Base-by-base conservation (phyloP, 2,888 invertebrate species). In the Cheilosia soror region DNA sequence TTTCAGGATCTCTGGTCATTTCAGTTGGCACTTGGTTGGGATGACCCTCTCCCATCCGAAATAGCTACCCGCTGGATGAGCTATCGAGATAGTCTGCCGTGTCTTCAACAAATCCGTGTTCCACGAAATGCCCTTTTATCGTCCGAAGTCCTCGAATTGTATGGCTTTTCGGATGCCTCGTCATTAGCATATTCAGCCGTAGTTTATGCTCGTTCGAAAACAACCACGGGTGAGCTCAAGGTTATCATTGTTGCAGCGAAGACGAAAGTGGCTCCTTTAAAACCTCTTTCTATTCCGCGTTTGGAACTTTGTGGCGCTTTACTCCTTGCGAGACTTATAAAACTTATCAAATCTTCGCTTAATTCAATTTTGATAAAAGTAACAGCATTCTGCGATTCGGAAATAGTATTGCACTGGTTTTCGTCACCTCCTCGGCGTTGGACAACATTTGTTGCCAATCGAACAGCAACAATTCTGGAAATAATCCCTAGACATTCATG, bases 391-490 rank as follows among this genome's bases (percentile, higher is more conserved):
- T 73, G 58, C 0, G 90, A 91, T 68, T 90, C 89, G 0, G 88
- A 87, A 20, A 88, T 90, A 7, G 88, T 88, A 1, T 62, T 90
- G 1, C 76, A 83, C 25, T 90, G 90, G 89, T 53, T 90, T 7
- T 71, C 78, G 0, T 55, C 68, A 33, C 85, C 82, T 4, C 87
- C 84, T 0, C 42, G 83, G 2, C 80, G 69, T 6, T 87, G 85
- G 85, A 73, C 40, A 13, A 77, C 84, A 0, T 84, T 81, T 42
- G 78, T 86, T 0, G 76, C 76, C 33, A 86, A 87, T 20, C 40
- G 85, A 0, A 86, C 73, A 25, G 68, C 83, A 7, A 63, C 73
- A 7, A 84, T 87, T n/a, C 69, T 84, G 6, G 84, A 84, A 9
- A 13, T 40, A 13, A 27, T 55, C n/a, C 72, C 77, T 9, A 62